Percentiles rank a stretch among this genome's conserved stretches.
phyloP scores from a whole-genome alignment of 2,888 invertebrate species.

The Temnothorax unifasciatus region DNA sequence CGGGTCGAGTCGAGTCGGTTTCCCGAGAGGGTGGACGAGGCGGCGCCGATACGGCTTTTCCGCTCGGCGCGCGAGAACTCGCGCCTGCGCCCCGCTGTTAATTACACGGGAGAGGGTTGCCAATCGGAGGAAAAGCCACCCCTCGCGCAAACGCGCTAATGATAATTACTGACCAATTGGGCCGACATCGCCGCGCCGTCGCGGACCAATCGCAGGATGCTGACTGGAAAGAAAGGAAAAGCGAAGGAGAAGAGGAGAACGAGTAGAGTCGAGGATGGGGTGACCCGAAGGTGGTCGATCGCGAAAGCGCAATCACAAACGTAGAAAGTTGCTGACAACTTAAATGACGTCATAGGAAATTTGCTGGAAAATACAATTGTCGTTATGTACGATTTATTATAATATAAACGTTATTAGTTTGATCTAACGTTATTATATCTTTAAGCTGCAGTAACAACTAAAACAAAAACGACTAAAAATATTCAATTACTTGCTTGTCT shows the following conservation, averaged over 20 bases:
- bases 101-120: slow-evolving; percentile 84
- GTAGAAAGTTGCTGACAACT: neutral
- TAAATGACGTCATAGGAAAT: neutral
- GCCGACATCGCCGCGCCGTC: slow-evolving; percentile 62
- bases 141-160: slow-evolving; percentile 80
- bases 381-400: neutral
- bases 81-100: slow-evolving; percentile 83
- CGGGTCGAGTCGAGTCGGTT: slow-evolving; percentile 37
- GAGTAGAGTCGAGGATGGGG: neutral
- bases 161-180: slow-evolving; percentile 84
- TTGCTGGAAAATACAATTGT: neutral
- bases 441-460: neutral
- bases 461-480: neutral
- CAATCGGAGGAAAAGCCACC: slow-evolving; percentile 77
- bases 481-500: neutral
- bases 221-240: slow-evolving; percentile 41
- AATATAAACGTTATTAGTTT: neutral
- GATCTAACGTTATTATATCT: neutral
- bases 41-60: slow-evolving; percentile 70
- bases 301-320: neutral
- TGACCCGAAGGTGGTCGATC: slow-evolving; percentile 14
- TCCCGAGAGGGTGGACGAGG: slow-evolving; percentile 67
- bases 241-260: slow-evolving; percentile 33
- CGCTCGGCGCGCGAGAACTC: slow-evolving; percentile 77
- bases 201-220: slow-evolving; percentile 71